Conservation (phyloP, 2,888 invertebrate genomes). For the Brachyopa scutellaris region DNA sequence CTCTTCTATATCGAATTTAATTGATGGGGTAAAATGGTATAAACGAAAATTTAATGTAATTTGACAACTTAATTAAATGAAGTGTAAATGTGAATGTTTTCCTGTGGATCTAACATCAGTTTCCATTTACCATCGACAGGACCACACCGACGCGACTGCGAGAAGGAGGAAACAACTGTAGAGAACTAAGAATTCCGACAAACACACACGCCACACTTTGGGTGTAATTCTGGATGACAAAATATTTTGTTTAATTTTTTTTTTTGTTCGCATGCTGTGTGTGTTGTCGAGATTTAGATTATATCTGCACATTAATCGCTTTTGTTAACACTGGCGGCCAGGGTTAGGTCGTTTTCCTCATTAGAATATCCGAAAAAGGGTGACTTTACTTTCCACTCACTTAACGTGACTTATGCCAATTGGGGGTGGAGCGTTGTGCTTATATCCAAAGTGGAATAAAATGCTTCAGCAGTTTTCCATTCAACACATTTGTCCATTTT, state of each 20-base stretch:
- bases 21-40: slow-evolving; percentile 70
- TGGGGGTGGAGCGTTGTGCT: background rate
- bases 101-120: slow-evolving; percentile 70
- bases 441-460: slow-evolving; percentile 21
- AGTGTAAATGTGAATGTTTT: slow-evolving; percentile 70
- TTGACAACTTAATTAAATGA: slow-evolving; percentile 72
- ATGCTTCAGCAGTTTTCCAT: slow-evolving; percentile 46
- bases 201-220: slow-evolving; percentile 29
- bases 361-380: slow-evolving; percentile 58
- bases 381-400: slow-evolving; percentile 62
- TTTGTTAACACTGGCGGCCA: slow-evolving; percentile 40
- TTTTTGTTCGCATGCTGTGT: background rate
- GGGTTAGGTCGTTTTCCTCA: slow-evolving; percentile 41
- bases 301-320: slow-evolving; percentile 49
- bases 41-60: slow-evolving; percentile 72
- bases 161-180: slow-evolving; percentile 36
- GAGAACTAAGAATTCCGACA: slow-evolving; percentile 27
- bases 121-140: slow-evolving; percentile 59
- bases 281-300: slow-evolving; percentile 48
- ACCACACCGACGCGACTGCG: slow-evolving; percentile 17
- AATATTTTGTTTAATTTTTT: slow-evolving; percentile 17
- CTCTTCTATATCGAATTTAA: slow-evolving; percentile 71
- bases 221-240: slow-evolving; percentile 50
- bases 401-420: slow-evolving; percentile 58
- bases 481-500: slow-evolving; percentile 42